Evolutionary conservation across 1,140 invertebrate genomes (phyloP).

Genomic region (Anthonomus grandis): DNA sequence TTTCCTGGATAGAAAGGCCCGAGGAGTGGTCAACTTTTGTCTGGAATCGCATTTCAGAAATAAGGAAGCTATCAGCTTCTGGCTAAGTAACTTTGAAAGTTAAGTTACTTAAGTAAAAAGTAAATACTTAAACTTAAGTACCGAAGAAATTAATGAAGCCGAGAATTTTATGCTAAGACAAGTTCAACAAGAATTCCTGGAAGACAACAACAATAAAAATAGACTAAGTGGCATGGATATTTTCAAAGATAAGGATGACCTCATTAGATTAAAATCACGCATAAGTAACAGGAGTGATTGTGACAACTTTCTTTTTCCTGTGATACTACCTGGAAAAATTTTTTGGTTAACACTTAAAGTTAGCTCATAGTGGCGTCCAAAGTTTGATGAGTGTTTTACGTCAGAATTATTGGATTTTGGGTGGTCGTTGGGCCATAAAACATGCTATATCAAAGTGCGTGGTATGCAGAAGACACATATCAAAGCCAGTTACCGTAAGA

Average conservation of each 20-base stretch:
- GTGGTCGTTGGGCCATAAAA: constrained; percentile 30
- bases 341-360: constrained; percentile 6
- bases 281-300: constrained; percentile 32
- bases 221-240: background rate
- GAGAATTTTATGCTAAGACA: constrained; percentile 26
- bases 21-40: constrained; percentile 46
- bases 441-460: constrained; percentile 37
- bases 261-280: constrained; percentile 32
- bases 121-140: constrained; percentile 28
- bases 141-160: constrained; percentile 24
- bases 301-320: constrained; percentile 32
- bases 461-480: constrained; percentile 32
- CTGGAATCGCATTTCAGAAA: constrained; percentile 46
- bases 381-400: constrained; percentile 15
- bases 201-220: background rate
- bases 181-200: background rate
- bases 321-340: constrained; percentile 35
- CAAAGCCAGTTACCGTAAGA: constrained; percentile 30
- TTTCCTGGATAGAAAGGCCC: constrained; percentile 43
- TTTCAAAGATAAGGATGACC: constrained; percentile 3
- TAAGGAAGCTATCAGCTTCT: constrained; percentile 37
- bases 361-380: constrained; percentile 20
- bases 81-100: constrained; percentile 32
- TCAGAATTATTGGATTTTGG: constrained; percentile 29
- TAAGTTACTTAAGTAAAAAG: constrained; percentile 30